Evolutionary conservation across 1,140 invertebrate species (phyloP).

Genomic region (Nasonia longicornis): DNA sequence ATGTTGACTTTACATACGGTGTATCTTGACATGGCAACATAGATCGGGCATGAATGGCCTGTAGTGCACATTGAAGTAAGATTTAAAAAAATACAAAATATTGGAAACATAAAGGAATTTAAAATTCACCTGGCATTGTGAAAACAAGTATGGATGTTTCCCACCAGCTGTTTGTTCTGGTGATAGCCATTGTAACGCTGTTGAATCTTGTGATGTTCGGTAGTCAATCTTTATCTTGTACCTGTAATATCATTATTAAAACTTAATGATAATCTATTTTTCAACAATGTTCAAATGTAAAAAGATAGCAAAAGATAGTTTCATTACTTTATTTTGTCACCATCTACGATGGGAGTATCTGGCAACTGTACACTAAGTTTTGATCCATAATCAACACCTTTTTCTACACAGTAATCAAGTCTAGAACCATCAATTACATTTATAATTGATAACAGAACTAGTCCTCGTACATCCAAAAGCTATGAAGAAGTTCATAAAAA

Average conservation of each 20-base stretch:
- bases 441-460: slow-evolving; percentile 75
- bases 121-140: slow-evolving; percentile 84
- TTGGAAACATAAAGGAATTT: slow-evolving; percentile 14
- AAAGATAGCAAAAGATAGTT: neutral
- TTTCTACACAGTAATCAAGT: slow-evolving; percentile 75
- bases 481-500: slow-evolving; percentile 56
- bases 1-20: slow-evolving; percentile 90
- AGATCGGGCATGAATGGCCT: slow-evolving; percentile 91
- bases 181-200: slow-evolving; percentile 90
- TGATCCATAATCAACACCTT: slow-evolving; percentile 80
- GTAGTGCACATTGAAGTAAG: slow-evolving; percentile 52
- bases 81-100: neutral
- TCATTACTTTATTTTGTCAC: slow-evolving; percentile 47
- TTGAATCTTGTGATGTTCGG: slow-evolving; percentile 78
- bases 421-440: slow-evolving; percentile 69
- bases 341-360: slow-evolving; percentile 53
- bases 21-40: slow-evolving; percentile 95
- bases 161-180: slow-evolving; percentile 90
- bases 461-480: slow-evolving; percentile 83
- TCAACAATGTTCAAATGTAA: slow-evolving; percentile 2
- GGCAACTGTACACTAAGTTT: slow-evolving; percentile 81
- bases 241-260: slow-evolving; percentile 63
- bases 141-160: slow-evolving; percentile 90
- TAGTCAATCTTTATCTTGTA: slow-evolving; percentile 80
- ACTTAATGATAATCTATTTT: slow-evolving; percentile 23